Conservation (phyloP, 2,113 vertebrate genomes). For the Syngnathoides biaculeatus region DNA sequence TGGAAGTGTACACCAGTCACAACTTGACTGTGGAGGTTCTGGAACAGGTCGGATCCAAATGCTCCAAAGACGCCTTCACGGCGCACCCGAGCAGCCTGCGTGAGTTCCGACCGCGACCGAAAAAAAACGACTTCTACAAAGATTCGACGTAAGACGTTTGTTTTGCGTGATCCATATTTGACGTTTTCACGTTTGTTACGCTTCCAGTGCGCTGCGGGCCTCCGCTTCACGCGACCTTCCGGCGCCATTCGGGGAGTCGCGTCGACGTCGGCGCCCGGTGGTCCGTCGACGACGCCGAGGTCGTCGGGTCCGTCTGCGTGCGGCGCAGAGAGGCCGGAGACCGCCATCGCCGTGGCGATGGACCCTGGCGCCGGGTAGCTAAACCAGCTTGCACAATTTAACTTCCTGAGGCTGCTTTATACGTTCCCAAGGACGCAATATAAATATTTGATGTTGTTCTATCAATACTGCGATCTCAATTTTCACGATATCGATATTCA, state of each 20-base stretch:
- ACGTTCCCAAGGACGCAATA: too few relatives aligned
- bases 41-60: not conserved
- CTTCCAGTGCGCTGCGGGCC: slow-evolving; percentile 3
- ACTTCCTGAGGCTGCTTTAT: too few relatives aligned
- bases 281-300: not conserved
- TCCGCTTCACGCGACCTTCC: not conserved
- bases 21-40: not conserved
- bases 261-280: not conserved
- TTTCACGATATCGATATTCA: too few relatives aligned
- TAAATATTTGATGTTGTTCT: too few relatives aligned
- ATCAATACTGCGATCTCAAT: too few relatives aligned
- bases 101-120: too few relatives aligned
- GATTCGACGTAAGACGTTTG: not conserved
- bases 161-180: not conserved
- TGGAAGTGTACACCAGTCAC: not conserved
- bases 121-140: too few relatives aligned
- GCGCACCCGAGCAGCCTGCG: not conserved
- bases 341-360: not conserved
- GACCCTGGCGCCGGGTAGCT: not conserved
- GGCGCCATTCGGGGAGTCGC: not conserved
- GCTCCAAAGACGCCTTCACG: not conserved
- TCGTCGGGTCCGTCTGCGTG: not conserved
- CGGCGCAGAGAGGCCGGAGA: not conserved
- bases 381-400: too few relatives aligned
- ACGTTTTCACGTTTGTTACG: not conserved